These are phyloP conservation scores for Alosa sapidissima DNA, from an alignment of 2,797 vertebrate genomes.

Conservation along the genomic window DNA sequence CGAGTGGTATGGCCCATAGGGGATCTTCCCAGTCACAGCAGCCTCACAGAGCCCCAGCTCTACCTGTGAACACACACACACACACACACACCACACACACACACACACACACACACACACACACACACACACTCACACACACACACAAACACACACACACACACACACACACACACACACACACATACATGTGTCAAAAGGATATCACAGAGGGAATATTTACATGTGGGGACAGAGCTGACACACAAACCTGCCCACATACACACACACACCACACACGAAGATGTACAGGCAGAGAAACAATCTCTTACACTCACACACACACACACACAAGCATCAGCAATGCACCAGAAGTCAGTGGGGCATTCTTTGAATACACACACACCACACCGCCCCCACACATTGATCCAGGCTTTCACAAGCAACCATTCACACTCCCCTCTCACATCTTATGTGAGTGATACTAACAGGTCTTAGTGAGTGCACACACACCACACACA, in stretches of 20 bases:
- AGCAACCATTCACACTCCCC: not conserved
- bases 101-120: conserved; percentile 54
- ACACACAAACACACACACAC: conserved; percentile 37
- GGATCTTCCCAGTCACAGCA: conserved; percentile 65
- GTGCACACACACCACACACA: not conserved
- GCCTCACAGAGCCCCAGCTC: conserved; percentile 54
- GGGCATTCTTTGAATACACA: not conserved
- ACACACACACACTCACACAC: conserved; percentile 55
- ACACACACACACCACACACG: not conserved
- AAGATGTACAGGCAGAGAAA: not conserved
- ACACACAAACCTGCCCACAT: not conserved
- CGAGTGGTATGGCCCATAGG: conserved; percentile 67
- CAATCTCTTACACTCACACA: not conserved
- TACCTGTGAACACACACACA: conserved; percentile 35
- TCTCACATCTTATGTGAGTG: not conserved
- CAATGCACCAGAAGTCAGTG: not conserved
- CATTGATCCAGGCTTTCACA: not conserved
- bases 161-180: conserved; percentile 42
- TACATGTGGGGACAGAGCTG: not conserved
- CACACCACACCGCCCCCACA: conserved; percentile 14
- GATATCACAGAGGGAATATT: not conserved
- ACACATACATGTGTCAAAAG: not conserved
- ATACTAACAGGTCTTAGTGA: not conserved
- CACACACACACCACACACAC: conserved; percentile 49
- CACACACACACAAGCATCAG: not conserved